Percentiles rank a stretch among this genome's conserved stretches.
Conservation (phyloP, 2,888 invertebrate species). For the Drosophila nr. fundita region DNA sequence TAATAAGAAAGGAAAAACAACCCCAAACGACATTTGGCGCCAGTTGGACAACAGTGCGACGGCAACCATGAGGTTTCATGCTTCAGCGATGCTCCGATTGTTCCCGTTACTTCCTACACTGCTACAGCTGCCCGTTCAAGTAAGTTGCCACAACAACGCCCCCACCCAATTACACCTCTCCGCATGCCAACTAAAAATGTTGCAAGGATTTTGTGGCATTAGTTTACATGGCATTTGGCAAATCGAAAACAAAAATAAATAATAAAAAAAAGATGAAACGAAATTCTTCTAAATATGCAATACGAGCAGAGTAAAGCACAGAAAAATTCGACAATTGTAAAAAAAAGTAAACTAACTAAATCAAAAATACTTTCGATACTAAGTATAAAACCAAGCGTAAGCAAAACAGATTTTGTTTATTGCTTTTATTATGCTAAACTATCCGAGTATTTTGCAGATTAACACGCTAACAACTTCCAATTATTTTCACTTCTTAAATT, state of each 20-base stretch:
- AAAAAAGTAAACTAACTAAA: not conserved
- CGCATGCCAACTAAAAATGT: not conserved
- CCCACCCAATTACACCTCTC: not conserved
- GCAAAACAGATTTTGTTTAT: not conserved
- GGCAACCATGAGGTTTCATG: constrained; percentile 61
- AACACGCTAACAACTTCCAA: too few species aligned
- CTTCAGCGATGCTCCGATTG: constrained; percentile 45
- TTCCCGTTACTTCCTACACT: constrained; percentile 39
- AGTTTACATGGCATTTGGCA: constrained; percentile 14
- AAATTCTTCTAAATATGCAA: not conserved
- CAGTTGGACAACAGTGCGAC: constrained; percentile 45
- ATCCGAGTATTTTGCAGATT: too few species aligned
- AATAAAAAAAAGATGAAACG: not conserved
- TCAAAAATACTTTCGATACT: not conserved
- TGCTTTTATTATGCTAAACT: not conserved
- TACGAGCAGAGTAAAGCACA: not conserved
- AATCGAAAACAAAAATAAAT: constrained; percentile 9
- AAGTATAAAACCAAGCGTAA: not conserved
- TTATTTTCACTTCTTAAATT: not conserved
- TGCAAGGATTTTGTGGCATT: constrained; percentile 13
- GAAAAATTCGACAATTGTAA: not conserved
- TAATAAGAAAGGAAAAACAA: constrained; percentile 10
- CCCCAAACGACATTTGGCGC: constrained; percentile 59
- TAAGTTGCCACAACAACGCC: constrained; percentile 30
- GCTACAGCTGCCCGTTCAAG: constrained; percentile 50